These are phyloP conservation scores for Psettodes erumei DNA, from an alignment of 2,113 vertebrate species.

Conservation along the genomic window DNA sequence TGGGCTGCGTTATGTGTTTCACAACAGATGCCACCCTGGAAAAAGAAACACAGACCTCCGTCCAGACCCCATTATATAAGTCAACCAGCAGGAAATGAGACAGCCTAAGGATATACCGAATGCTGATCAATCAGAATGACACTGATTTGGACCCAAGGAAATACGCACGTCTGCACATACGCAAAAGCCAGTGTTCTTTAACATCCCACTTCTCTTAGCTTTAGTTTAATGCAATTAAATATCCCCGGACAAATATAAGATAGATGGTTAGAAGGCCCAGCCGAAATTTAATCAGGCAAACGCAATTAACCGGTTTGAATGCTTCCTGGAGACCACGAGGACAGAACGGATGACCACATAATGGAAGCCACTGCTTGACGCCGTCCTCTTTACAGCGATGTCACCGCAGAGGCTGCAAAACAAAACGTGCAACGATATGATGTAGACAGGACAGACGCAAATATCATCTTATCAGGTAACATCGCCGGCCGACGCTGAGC, in stretches of 20 bases:
- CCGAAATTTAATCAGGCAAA: constrained; percentile 72
- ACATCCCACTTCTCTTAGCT: constrained; percentile 47
- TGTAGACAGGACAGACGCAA: too few relatives aligned
- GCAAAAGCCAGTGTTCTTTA: constrained; percentile 45
- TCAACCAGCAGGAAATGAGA: constrained; percentile 69
- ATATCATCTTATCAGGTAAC: constrained; percentile 9
- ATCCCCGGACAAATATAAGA: constrained; percentile 63
- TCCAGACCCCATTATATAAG: constrained; percentile 63
- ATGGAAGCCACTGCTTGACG: constrained; percentile 35
- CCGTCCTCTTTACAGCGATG: constrained; percentile 34
- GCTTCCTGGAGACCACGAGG: constrained; percentile 67
- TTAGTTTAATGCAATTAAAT: constrained; percentile 65
- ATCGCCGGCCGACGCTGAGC: not conserved
- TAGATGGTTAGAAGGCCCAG: constrained; percentile 60
- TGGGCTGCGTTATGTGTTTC: constrained; percentile 33
- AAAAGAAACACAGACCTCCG: constrained; percentile 58
- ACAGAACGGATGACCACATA: constrained; percentile 37
- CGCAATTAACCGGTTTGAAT: constrained; percentile 68
- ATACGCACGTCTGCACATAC: constrained; percentile 50
- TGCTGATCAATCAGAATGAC: constrained; percentile 69
- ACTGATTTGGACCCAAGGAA: constrained; percentile 66
- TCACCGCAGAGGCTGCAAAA: constrained; percentile 23
- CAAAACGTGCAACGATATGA: constrained; percentile 33
- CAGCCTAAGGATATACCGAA: constrained; percentile 56
- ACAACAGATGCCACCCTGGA: constrained; percentile 51